Base-by-base conservation (phyloP, 2,797 vertebrate species). In the Sebastes cheni region DNA sequence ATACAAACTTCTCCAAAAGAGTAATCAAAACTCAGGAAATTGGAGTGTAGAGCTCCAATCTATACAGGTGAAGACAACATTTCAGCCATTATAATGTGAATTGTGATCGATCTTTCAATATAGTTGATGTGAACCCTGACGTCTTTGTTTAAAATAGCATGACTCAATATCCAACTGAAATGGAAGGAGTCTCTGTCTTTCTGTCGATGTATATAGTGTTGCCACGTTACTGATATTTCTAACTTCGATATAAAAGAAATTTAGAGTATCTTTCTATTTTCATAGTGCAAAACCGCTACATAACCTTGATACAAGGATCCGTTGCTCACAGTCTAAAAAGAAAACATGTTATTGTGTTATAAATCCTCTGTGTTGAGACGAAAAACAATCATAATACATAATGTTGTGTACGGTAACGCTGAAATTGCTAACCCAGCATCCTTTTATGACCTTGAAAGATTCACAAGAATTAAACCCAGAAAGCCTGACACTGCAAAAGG, bases 1-100 rank as follows among this genome's bases (percentile, higher is more conserved):
- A 81, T 46, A 67, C 68, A 88, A 92, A 90, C 75, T 83, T 88
- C 80, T 87, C 70, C 75, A 84, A 89, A 85, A 85, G 59, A 81
- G 70, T 83, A 60, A 88, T 92, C 74, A 79, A 78, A 87, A 85
- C 83, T 83, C 82, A 80, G 60, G 34, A 81, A 88, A 87, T 82
- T 83, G 67, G 22, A 64, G 67, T 39, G 39, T 25, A 36, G 6
- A 84, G 32, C n/a, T 36, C 22, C 4, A 25, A 67, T 71, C 58
- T 73, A 79, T 62, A 77, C 55, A 62, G 42, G 18, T 74, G 59
- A 80, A 86, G 78, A 87, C 39, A 76, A 69, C 65, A 75, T 80
- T 79, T 74, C n/a, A 32, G 59, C 42, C 56, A 76, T 73, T 72
- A 65, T 64, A 54, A 68, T 77, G 56, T 71, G 65, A 85, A 83